A percentile compares a stretch with the other conserved stretches of the same genome.
phyloP scores from a whole-genome alignment of 2,888 invertebrate species.

The Luperina nickerlii region DNA sequence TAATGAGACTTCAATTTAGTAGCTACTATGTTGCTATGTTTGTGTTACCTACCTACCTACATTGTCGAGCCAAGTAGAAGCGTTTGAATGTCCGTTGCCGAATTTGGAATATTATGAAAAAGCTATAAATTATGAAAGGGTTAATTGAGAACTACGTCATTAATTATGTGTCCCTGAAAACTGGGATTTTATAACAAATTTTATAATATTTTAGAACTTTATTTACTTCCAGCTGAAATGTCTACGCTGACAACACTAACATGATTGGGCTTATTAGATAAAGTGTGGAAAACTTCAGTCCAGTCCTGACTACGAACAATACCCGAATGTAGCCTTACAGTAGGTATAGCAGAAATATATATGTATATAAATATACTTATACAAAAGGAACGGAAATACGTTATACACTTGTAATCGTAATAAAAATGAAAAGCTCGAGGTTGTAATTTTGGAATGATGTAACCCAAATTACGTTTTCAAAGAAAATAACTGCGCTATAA shows the following conservation, averaged over 20 bases:
- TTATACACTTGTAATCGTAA: not conserved
- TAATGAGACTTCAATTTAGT: slow-evolving; percentile 55
- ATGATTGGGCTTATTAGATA: not conserved
- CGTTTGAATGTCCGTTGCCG: not conserved
- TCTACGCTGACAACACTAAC: not conserved
- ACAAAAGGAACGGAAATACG: not conserved
- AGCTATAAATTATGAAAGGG: not conserved
- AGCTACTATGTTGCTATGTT: slow-evolving; percentile 37
- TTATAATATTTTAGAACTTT: not conserved
- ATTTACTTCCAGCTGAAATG: not conserved
- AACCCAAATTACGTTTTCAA: slow-evolving; percentile 2
- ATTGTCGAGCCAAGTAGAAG: not conserved
- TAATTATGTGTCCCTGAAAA: not conserved
- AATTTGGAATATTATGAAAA: not conserved
- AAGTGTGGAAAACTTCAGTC: not conserved
- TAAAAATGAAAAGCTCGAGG: not conserved
- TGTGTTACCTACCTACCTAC: slow-evolving; percentile 23
- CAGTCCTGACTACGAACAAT: not conserved
- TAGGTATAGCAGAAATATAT: not conserved
- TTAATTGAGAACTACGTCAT: not conserved
- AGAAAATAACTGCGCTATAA: not conserved
- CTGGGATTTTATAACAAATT: too few relatives aligned
- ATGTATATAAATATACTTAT: not conserved
- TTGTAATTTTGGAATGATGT: not conserved
- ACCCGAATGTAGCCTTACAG: not conserved